phyloP scores from a whole-genome alignment of 2,797 vertebrate genomes.

The Lagorchestes hirsutus region DNA sequence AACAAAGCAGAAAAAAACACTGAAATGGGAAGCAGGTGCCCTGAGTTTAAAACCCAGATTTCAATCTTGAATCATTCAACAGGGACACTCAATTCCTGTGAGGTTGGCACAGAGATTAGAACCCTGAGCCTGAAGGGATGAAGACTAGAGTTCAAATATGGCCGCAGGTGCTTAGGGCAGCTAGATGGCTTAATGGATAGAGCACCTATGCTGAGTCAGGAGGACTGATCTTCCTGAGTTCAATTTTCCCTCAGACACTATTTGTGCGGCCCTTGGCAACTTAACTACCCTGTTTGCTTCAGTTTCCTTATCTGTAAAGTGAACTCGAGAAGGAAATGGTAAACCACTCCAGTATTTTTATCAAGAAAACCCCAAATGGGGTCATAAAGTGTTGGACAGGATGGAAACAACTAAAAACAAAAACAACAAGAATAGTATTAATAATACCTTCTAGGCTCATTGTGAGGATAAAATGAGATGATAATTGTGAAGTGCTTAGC shows the following conservation, averaged over 20 bases:
- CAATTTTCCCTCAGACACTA: neutral
- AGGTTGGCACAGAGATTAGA: neutral
- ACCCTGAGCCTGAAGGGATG: neutral
- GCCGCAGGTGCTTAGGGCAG: neutral
- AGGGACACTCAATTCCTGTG: neutral
- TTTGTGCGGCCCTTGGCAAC: neutral
- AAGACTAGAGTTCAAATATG: neutral
- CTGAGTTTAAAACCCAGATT: neutral
- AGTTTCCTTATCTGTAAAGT: neutral
- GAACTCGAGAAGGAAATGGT: neutral
- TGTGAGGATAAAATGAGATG: neutral
- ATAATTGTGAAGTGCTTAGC: neutral
- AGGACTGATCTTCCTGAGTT: neutral
- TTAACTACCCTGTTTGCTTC: neutral
- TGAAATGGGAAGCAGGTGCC: too few relatives aligned
- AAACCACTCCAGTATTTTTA: neutral
- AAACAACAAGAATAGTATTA: neutral
- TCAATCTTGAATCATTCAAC: neutral
- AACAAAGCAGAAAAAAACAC: rapidly evolving
- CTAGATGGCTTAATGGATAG: neutral
- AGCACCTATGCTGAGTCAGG: neutral
- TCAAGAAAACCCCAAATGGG: neutral
- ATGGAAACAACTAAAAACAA: neutral
- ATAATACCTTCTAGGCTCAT: neutral
- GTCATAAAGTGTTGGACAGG: neutral